Conservation (phyloP, 2,888 invertebrate species). For the Acanthosoma haemorrhoidale region DNA sequence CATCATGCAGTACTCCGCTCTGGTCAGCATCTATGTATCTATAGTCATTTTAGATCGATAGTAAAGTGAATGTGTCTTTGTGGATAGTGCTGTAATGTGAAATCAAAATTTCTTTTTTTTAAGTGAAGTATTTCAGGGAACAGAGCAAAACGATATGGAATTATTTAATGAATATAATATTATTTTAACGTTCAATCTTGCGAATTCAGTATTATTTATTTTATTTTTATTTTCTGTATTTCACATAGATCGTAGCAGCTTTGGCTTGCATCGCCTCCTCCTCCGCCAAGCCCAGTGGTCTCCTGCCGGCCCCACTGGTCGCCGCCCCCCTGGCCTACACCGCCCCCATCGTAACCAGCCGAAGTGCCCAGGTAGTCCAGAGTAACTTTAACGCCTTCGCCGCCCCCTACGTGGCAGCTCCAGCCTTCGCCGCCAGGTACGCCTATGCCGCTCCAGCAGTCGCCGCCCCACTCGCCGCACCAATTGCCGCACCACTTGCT, state of each 20-base stretch:
- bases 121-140: too few species aligned
- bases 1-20: background rate
- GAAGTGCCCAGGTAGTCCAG: constrained; percentile 58
- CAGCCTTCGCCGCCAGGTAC: constrained; percentile 18
- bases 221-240: background rate
- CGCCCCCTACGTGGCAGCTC: constrained; percentile 42
- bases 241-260: background rate
- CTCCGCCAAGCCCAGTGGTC: background rate
- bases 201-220: too few species aligned
- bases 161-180: too few species aligned
- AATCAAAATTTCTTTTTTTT: too few species aligned
- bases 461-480: constrained; percentile 48
- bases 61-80: background rate
- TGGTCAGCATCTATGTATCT: background rate
- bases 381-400: constrained; percentile 48
- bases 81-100: too few species aligned
- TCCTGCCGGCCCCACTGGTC: constrained; percentile 32
- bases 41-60: background rate
- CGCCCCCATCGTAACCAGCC: constrained; percentile 57
- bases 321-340: constrained; percentile 32
- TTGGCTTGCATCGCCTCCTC: constrained; percentile 1
- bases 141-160: too few species aligned
- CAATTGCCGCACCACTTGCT: background rate
- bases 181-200: too few species aligned
- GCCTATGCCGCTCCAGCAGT: constrained; percentile 40